phyloP scores from a whole-genome alignment of 2,888 invertebrate species.

The Drosophila falleni region DNA sequence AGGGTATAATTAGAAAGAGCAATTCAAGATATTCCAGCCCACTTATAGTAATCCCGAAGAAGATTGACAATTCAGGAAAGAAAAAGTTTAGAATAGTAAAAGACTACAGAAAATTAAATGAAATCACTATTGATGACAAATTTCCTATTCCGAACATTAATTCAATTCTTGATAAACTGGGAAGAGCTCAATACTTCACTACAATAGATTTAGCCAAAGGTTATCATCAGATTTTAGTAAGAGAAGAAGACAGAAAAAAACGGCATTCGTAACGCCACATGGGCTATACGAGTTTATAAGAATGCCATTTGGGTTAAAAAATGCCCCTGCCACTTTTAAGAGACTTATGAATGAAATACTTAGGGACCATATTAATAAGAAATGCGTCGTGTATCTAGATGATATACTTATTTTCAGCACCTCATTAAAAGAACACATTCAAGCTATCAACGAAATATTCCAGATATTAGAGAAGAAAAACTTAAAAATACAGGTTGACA shows the following conservation, averaged over 20 bases:
- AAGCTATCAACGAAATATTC: not conserved
- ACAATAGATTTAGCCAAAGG: not conserved
- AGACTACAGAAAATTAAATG: too few species aligned
- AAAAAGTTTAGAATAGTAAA: too few species aligned
- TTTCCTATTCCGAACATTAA: too few species aligned
- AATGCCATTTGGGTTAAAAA: not conserved
- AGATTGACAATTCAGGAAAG: too few species aligned
- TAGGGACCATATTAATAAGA: not conserved
- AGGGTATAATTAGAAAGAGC: too few species aligned
- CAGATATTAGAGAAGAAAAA: not conserved
- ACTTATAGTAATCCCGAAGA: too few species aligned
- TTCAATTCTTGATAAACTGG: too few species aligned
- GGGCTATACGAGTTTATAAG: not conserved
- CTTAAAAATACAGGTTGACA: not conserved
- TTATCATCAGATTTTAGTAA: not conserved
- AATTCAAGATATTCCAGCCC: too few species aligned
- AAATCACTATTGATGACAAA: too few species aligned
- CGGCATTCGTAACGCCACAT: not conserved
- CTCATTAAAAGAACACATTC: not conserved
- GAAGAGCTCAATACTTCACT: not conserved
- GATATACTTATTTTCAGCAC: not conserved
- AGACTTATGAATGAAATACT: not conserved
- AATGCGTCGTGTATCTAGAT: not conserved
- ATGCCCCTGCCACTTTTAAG: not conserved
- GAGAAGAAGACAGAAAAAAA: constrained; percentile 1